Evolutionary conservation across 1,140 invertebrate genomes (phyloP).

Genomic region (Pogonus chalceus): DNA sequence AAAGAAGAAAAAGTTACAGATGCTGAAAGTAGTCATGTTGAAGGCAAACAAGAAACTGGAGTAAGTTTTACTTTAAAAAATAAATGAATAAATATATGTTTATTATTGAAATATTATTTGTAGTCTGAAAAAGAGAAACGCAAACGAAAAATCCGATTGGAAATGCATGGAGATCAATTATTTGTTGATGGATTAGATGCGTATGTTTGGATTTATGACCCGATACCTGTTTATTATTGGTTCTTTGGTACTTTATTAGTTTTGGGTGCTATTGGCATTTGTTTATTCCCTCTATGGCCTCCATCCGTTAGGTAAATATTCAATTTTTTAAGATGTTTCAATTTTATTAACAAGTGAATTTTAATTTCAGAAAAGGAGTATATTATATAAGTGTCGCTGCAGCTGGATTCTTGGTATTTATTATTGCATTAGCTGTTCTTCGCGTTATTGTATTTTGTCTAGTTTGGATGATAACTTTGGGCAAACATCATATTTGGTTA

Average conservation of each 20-base stretch:
- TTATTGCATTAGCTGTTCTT: constrained; percentile 80
- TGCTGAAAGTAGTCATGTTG: constrained; percentile 32
- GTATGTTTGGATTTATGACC: constrained; percentile 99
- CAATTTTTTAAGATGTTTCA: not conserved
- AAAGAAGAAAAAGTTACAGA: constrained; percentile 28
- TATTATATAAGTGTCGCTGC: constrained; percentile 94
- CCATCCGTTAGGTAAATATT: constrained; percentile 61
- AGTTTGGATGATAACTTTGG: constrained; percentile 81
- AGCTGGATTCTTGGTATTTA: constrained; percentile 87
- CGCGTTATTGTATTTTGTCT: constrained; percentile 85
- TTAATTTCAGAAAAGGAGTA: constrained; percentile 65
- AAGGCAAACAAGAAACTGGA: constrained; percentile 24
- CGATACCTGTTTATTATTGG: constrained; percentile 94
- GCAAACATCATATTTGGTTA: constrained; percentile 91
- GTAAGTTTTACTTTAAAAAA: constrained; percentile 8
- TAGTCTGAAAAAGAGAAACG: constrained; percentile 46
- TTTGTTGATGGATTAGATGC: constrained; percentile 91
- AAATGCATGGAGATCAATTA: constrained; percentile 92
- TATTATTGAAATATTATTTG: too few relatives aligned
- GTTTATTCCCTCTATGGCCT: constrained; percentile 97
- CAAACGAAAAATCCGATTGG: constrained; percentile 66
- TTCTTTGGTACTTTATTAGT: constrained; percentile 86
- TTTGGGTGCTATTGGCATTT: constrained; percentile 87
- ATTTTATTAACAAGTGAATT: constrained; percentile 15
- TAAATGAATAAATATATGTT: not conserved